Evolutionary conservation across 2,113 vertebrate species (phyloP).

Genomic region (Morone chrysops): DNA sequence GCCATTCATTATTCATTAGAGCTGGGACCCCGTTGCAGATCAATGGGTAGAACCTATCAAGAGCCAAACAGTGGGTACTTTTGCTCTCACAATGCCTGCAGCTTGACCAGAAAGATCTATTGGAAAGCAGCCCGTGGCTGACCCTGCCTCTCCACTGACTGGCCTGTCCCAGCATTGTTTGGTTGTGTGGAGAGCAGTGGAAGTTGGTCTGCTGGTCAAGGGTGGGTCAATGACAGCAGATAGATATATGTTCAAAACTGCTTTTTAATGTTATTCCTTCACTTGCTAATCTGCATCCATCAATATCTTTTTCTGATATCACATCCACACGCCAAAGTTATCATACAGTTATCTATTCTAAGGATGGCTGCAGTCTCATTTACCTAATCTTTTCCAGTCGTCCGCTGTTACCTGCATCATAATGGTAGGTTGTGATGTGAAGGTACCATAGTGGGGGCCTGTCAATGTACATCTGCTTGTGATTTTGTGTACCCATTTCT

Average conservation of each 20-base stretch:
- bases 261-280: background rate
- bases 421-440: conserved; percentile 41
- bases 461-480: conserved; percentile 73
- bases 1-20: conserved; percentile 85
- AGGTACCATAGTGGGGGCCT: conserved; percentile 43
- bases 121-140: conserved; percentile 39
- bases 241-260: background rate
- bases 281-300: background rate
- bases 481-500: conserved; percentile 60
- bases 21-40: conserved; percentile 74
- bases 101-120: conserved; percentile 49
- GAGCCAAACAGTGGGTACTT: conserved; percentile 71
- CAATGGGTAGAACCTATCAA: conserved; percentile 74
- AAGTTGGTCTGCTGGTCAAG: conserved; percentile 27
- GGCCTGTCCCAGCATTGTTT: conserved; percentile 8
- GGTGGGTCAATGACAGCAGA: conserved; percentile 15
- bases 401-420: conserved; percentile 39
- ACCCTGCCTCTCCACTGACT: conserved; percentile 13
- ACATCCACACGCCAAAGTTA: background rate
- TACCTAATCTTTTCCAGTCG: conserved; percentile 40
- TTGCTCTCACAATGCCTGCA: conserved; percentile 37
- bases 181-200: background rate
- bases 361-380: background rate
- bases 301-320: background rate
- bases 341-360: background rate